Evolutionary conservation across 2,113 vertebrate genomes (phyloP).

Genomic region (Microtus oregoni): DNA sequence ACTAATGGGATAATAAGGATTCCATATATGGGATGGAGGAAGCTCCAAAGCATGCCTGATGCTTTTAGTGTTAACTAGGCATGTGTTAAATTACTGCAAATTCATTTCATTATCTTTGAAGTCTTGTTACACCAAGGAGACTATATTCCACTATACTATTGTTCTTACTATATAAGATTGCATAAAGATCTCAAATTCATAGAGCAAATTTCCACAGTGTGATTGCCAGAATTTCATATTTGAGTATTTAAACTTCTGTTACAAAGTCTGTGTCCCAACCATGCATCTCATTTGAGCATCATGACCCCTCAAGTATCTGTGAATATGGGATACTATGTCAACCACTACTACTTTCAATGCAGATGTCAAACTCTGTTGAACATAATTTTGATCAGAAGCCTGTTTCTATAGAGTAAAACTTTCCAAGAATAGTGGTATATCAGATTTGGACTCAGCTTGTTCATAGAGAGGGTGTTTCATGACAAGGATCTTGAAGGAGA

Average conservation of each 20-base stretch:
- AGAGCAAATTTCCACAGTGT: neutral
- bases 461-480: neutral
- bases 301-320: neutral
- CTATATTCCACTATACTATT: neutral
- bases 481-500: neutral
- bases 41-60: neutral
- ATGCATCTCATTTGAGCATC: neutral
- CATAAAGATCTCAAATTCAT: neutral
- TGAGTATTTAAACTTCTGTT: neutral
- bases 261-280: neutral
- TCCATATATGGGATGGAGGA: neutral
- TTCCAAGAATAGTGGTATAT: neutral
- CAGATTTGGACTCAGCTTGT: rapidly evolving
- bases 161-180: neutral
- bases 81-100: neutral
- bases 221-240: neutral
- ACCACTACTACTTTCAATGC: neutral
- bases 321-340: neutral
- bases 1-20: neutral
- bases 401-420: neutral
- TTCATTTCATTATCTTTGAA: neutral
- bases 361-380: neutral
- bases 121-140: neutral
- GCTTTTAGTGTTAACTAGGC: neutral
- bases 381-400: neutral